These are phyloP conservation scores for Liolophura sinensis DNA, from an alignment of 1,140 invertebrate species.

Conservation along the genomic window DNA sequence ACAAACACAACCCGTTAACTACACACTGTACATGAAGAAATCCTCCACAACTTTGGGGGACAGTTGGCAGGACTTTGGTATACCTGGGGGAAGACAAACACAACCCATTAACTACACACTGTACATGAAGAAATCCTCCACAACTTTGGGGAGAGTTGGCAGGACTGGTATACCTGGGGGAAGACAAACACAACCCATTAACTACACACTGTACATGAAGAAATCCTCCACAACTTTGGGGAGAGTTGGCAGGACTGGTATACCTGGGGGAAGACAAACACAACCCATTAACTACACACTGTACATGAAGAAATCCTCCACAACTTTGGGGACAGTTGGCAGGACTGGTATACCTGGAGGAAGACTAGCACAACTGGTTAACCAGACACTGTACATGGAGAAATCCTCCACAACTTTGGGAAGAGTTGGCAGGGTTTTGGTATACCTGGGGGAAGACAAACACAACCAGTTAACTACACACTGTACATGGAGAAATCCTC, in stretches of 20 bases:
- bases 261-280: slow-evolving; percentile 20
- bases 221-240: slow-evolving; percentile 38
- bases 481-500: slow-evolving; percentile 36
- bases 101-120: too few species aligned
- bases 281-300: too few species aligned
- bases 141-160: slow-evolving; percentile 42
- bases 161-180: slow-evolving; percentile 27
- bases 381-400: slow-evolving; percentile 31
- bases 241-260: slow-evolving; percentile 38
- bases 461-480: too few species aligned
- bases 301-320: slow-evolving; percentile 35
- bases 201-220: slow-evolving; percentile 34
- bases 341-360: slow-evolving; percentile 28
- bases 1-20: too few species aligned
- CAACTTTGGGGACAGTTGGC: slow-evolving; percentile 41
- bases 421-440: slow-evolving; percentile 43
- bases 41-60: slow-evolving; percentile 36
- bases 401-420: slow-evolving; percentile 38
- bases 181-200: too few species aligned
- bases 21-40: slow-evolving; percentile 39
- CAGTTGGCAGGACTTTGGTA: slow-evolving; percentile 39
- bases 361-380: too few species aligned
- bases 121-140: slow-evolving; percentile 35
- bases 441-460: slow-evolving; percentile 18
- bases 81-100: slow-evolving; percentile 20